Percentiles rank a stretch among this genome's conserved stretches.
phyloP scores from a whole-genome alignment of 2,113 vertebrate genomes.

The Cygnus buccinator region DNA sequence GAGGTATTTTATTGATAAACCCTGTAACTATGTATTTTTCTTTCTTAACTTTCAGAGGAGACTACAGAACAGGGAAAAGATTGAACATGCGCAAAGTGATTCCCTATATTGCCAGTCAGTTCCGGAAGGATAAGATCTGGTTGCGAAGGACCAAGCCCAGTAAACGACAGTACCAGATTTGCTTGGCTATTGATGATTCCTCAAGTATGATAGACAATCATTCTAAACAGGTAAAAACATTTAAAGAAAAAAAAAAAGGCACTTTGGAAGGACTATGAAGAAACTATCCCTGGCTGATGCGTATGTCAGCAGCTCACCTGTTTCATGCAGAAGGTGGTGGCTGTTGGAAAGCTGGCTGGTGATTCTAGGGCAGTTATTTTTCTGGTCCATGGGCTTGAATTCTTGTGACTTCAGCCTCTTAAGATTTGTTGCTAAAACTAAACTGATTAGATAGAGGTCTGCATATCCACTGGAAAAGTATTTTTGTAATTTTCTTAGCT shows the following conservation, averaged over 20 bases:
- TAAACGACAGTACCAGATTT: slow-evolving; percentile 97
- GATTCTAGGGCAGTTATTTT: neutral
- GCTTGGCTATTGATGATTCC: slow-evolving; percentile 95
- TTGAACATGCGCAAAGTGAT: slow-evolving; percentile 99
- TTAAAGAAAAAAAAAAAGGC: neutral
- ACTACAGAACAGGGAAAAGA: slow-evolving; percentile 95
- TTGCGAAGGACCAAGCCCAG: slow-evolving; percentile 95
- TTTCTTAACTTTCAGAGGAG: slow-evolving; percentile 81
- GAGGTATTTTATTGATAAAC: neutral
- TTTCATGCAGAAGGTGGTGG: neutral
- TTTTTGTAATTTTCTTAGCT: neutral
- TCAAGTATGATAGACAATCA: slow-evolving; percentile 99
- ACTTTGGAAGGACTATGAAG: neutral
- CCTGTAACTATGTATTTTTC: neutral
- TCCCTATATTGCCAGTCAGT: slow-evolving; percentile 97
- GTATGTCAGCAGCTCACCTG: neutral
- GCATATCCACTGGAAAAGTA: neutral
- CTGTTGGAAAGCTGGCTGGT: neutral
- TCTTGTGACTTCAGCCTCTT: neutral
- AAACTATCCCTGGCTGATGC: neutral
- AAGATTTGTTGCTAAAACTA: neutral
- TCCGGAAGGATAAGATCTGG: slow-evolving; percentile 99
- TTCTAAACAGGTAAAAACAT: slow-evolving; percentile 90
- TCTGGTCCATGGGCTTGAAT: neutral
- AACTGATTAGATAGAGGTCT: neutral